A percentile compares a stretch with the other conserved stretches of the same genome.
Evolutionary conservation across 2,888 invertebrate species (phyloP).

Genomic region (Drosophila vallismaia): DNA sequence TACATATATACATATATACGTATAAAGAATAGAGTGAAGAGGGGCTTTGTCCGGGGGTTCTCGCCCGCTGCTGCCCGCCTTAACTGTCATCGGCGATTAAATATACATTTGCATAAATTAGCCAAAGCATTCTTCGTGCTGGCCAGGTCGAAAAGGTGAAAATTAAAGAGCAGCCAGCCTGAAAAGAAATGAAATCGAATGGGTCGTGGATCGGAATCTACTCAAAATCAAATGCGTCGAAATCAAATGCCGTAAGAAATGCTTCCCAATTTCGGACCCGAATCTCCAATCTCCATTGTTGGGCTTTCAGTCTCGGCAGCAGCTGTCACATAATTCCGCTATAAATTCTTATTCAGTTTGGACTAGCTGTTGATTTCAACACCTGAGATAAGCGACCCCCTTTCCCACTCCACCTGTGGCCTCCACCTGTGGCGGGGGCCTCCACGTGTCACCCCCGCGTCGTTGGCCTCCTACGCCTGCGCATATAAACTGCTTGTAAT

Average conservation of each 20-base stretch:
- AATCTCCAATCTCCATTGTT: constrained; percentile 31
- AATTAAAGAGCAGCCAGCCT: constrained; percentile 67
- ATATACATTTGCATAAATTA: constrained; percentile 80
- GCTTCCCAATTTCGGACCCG: constrained; percentile 29
- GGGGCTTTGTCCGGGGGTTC: constrained; percentile 44
- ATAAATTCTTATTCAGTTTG: constrained; percentile 78
- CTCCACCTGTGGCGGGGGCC: background rate
- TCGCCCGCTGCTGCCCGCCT: constrained; percentile 58
- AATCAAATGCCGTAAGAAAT: constrained; percentile 65
- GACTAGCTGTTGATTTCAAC: constrained; percentile 81
- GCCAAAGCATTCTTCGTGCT: constrained; percentile 59
- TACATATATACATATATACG: background rate
- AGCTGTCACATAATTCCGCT: constrained; percentile 80
- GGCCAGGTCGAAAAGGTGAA: constrained; percentile 62
- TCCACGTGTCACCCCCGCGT: constrained; percentile 32
- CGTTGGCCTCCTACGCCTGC: constrained; percentile 68
- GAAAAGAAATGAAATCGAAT: constrained; percentile 66
- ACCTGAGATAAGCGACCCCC: constrained; percentile 64
- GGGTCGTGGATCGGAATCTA: constrained; percentile 39
- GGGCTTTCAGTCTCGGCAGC: constrained; percentile 58
- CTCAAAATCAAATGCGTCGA: constrained; percentile 61
- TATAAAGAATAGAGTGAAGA: too few relatives aligned
- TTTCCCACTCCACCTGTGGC: background rate
- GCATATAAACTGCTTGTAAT: constrained; percentile 80
- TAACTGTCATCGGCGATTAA: constrained; percentile 81